These are phyloP conservation scores for Odontophorus gujanensis DNA, from an alignment of 2,113 vertebrate genomes.

Conservation along the genomic window DNA sequence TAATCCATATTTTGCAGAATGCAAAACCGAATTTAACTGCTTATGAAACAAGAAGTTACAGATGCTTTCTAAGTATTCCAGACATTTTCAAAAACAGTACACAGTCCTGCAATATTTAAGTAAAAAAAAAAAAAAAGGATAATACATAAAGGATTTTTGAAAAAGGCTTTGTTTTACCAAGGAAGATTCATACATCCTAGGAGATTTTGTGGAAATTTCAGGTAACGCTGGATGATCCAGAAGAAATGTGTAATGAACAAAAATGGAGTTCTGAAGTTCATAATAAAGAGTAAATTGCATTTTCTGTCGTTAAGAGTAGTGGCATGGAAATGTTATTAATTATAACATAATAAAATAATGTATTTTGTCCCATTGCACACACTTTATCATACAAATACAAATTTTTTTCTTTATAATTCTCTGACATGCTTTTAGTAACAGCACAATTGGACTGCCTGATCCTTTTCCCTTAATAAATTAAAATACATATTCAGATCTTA, in stretches of 20 bases:
- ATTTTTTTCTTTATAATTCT: neutral
- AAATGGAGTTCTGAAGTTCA: neutral
- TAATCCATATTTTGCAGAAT: neutral
- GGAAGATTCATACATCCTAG: fast-evolving
- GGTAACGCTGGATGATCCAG: neutral
- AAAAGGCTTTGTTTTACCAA: neutral
- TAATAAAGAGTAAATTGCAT: neutral
- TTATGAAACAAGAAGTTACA: neutral
- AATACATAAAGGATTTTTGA: neutral
- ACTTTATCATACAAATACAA: neutral
- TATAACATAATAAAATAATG: neutral
- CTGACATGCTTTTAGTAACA: neutral
- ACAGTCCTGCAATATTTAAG: neutral
- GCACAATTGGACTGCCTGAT: neutral
- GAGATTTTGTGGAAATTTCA: neutral
- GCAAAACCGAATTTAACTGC: neutral
- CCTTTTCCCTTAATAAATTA: fast-evolving
- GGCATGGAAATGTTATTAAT: neutral
- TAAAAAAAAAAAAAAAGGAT: neutral
- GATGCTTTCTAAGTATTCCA: neutral
- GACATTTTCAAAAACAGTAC: neutral
- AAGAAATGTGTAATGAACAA: neutral
- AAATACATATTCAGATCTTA: neutral
- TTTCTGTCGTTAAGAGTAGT: neutral
- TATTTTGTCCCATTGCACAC: neutral